These are phyloP conservation scores for Atherinomorus stipes DNA, from an alignment of 2,113 vertebrate genomes.

Conservation along the genomic window DNA sequence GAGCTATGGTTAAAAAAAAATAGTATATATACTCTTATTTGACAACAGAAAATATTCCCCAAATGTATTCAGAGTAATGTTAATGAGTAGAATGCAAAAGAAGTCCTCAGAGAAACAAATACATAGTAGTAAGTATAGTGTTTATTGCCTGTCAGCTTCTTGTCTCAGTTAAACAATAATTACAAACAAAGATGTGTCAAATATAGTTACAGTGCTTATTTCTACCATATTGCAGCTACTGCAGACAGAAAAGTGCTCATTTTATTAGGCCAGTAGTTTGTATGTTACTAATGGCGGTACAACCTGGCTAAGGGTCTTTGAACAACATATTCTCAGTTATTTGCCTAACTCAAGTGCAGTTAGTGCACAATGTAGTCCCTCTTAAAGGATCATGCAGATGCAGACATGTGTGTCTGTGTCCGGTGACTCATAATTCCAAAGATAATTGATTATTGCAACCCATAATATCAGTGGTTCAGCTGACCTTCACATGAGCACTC, in stretches of 20 bases:
- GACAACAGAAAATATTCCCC: too few species aligned
- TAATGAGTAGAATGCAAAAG: too few species aligned
- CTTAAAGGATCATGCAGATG: not conserved
- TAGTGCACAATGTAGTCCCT: not conserved
- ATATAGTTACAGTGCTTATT: too few species aligned
- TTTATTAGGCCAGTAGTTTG: not conserved
- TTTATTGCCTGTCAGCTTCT: too few species aligned
- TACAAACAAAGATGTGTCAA: too few species aligned
- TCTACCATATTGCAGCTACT: too few species aligned
- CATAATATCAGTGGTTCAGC: not conserved
- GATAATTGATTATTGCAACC: not conserved
- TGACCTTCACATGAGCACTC: constrained; percentile 7
- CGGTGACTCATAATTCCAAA: not conserved
- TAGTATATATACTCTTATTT: too few species aligned
- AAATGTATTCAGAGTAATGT: too few species aligned
- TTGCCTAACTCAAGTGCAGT: not conserved
- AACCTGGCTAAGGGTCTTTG: not conserved
- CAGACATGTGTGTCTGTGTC: not conserved
- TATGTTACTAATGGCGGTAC: not conserved
- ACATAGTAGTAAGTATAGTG: too few species aligned
- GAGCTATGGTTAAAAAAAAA: too few species aligned
- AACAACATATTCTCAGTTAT: not conserved
- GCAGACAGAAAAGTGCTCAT: not conserved
- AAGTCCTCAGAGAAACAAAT: too few species aligned
- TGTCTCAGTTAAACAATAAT: too few species aligned